A percentile compares a stretch with the other conserved stretches of the same genome.
These are phyloP conservation scores for Zaprionus taronus DNA, from an alignment of 1,140 invertebrate species.

Conservation along the genomic window DNA sequence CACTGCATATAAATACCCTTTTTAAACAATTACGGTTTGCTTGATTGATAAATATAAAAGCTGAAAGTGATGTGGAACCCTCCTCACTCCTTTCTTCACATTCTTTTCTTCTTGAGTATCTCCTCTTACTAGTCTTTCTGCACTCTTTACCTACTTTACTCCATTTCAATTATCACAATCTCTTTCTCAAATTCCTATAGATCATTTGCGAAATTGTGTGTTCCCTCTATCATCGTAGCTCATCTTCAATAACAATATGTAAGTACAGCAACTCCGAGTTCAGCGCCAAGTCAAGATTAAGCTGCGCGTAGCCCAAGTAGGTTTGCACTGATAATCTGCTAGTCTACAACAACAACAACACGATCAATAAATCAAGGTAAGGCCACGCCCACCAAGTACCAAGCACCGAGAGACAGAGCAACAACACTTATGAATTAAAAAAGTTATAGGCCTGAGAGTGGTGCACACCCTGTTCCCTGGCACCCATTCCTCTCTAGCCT, in stretches of 20 bases:
- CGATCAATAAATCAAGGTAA: constrained; percentile 67
- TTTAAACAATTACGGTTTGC: too few species aligned
- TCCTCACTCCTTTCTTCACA: neutral
- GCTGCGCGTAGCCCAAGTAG: neutral
- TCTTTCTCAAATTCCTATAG: neutral
- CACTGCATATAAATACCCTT: too few species aligned
- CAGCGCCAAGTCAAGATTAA: constrained; percentile 24
- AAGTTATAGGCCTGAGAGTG: constrained; percentile 18
- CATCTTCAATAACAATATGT: constrained; percentile 25
- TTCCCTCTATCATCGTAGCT: neutral
- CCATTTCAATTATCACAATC: neutral
- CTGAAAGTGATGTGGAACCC: neutral
- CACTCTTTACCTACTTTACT: neutral
- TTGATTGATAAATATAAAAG: neutral
- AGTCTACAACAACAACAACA: neutral
- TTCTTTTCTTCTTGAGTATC: neutral
- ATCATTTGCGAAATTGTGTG: neutral
- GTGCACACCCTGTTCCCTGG: neutral
- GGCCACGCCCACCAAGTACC: constrained; percentile 48
- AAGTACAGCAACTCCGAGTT: neutral
- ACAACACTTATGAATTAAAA: constrained; percentile 66
- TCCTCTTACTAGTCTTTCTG: neutral
- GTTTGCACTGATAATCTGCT: constrained; percentile 14
- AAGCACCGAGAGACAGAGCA: constrained; percentile 1
- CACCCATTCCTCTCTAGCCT: neutral